Conservation (phyloP, 2,888 invertebrate genomes). For the Magallana nippona region DNA sequence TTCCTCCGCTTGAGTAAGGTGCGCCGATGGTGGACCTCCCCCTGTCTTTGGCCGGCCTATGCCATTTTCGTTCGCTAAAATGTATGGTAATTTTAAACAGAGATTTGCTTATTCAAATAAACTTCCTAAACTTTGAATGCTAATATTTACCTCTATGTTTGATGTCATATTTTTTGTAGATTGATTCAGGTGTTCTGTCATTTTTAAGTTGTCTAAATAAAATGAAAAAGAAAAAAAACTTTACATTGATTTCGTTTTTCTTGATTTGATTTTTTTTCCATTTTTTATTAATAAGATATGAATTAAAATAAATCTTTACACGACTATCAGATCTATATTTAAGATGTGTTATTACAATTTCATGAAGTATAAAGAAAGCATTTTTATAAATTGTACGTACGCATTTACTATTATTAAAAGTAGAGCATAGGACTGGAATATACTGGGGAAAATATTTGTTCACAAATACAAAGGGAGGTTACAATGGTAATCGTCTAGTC, state of each 20-base stretch:
- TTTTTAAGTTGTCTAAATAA: background rate
- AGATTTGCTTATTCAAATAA: too few relatives aligned
- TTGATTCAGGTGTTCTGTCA: background rate
- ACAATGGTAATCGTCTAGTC: too few relatives aligned
- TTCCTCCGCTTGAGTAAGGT: slow-evolving; percentile 18
- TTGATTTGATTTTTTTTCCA: background rate
- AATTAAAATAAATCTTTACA: too few relatives aligned
- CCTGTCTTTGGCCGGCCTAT: slow-evolving; percentile 11
- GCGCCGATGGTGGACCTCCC: slow-evolving; percentile 17
- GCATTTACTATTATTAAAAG: too few relatives aligned
- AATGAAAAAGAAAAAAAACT: background rate
- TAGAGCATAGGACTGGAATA: too few relatives aligned
- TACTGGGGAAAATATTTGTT: too few relatives aligned
- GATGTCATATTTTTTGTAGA: slow-evolving; percentile 20
- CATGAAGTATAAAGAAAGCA: background rate
- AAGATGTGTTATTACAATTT: background rate
- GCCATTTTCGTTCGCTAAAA: slow-evolving; percentile 32
- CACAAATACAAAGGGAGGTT: too few relatives aligned
- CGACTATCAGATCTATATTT: too few relatives aligned
- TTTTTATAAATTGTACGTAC: too few relatives aligned
- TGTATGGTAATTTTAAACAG: background rate
- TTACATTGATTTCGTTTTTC: background rate
- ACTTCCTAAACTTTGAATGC: background rate
- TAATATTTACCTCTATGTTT: background rate
- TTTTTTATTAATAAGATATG: too few relatives aligned